A percentile compares a stretch with the other conserved stretches of the same genome.
Evolutionary conservation across 2,113 vertebrate species (phyloP).

Genomic region (Etia nguti): DNA sequence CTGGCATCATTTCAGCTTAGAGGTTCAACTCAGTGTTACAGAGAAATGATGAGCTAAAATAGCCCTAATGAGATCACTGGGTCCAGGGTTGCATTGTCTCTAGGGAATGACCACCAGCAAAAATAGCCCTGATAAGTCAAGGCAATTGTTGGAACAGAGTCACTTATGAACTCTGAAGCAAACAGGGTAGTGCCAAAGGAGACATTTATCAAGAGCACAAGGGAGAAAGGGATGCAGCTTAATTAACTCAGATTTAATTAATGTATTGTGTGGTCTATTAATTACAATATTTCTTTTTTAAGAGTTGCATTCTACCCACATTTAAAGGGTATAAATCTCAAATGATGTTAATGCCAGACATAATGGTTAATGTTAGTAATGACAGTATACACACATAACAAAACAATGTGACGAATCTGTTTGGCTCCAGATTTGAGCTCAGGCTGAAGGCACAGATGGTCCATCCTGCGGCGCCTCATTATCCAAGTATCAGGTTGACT

Average conservation of each 20-base stretch:
- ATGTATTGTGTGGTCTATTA: neutral
- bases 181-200: neutral
- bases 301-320: neutral
- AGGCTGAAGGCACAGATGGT: neutral
- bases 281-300: neutral
- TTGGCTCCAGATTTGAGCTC: neutral
- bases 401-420: neutral
- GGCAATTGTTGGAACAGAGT: slow-evolving; percentile 27
- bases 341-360: neutral
- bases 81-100: slow-evolving; percentile 13
- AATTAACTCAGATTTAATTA: neutral
- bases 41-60: slow-evolving; percentile 62
- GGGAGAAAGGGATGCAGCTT: neutral
- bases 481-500: slow-evolving; percentile 17
- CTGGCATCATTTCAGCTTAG: slow-evolving; percentile 1
- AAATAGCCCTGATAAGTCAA: slow-evolving; percentile 61
- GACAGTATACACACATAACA: neutral
- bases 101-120: slow-evolving; percentile 1
- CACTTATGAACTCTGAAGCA: slow-evolving; percentile 27
- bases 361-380: neutral
- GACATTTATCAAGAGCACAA: neutral
- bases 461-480: neutral
- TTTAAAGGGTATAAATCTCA: neutral
- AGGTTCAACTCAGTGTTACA: slow-evolving; percentile 32
- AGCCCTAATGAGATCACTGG: slow-evolving; percentile 56